Conservation (phyloP, 1,140 invertebrate genomes). For the Euura saliciscinereae region DNA sequence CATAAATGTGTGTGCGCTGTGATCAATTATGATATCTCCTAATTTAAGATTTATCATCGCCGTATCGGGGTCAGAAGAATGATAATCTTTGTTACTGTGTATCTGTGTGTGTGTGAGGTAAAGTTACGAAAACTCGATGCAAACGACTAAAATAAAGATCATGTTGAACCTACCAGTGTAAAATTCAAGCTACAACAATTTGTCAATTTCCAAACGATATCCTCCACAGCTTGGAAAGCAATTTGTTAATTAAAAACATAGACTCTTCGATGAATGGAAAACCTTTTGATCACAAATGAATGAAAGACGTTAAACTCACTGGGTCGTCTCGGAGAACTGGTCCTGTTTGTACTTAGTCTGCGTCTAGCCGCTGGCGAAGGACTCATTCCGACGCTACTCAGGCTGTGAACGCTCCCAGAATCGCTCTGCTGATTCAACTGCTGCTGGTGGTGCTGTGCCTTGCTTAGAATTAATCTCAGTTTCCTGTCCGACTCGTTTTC, state of each 20-base stretch:
- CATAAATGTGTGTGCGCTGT: conserved; percentile 24
- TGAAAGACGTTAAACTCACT: conserved; percentile 55
- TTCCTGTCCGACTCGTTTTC: conserved; percentile 88
- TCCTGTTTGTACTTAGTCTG: conserved; percentile 50
- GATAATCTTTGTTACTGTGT: background rate
- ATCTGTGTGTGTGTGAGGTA: background rate
- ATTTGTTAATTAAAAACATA: background rate
- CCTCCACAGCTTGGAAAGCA: conserved; percentile 3
- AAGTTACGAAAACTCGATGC: background rate
- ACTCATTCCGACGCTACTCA: conserved; percentile 55
- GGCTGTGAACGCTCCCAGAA: conserved; percentile 52
- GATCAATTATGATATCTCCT: background rate
- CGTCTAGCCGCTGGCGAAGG: conserved; percentile 53
- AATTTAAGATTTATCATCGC: background rate
- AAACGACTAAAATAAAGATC: background rate
- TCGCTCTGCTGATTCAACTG: conserved; percentile 74
- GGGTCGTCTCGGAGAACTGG: conserved; percentile 67
- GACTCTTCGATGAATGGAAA: background rate
- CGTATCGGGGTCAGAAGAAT: no score
- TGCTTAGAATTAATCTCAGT: conserved; percentile 81
- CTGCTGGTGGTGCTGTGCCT: conserved; percentile 88
- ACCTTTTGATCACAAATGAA: conserved; percentile 7
- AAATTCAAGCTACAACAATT: background rate
- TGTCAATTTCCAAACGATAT: background rate
- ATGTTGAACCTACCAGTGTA: background rate